phyloP scores from a whole-genome alignment of 2,113 vertebrate species.

The Pelobates fuscus region DNA sequence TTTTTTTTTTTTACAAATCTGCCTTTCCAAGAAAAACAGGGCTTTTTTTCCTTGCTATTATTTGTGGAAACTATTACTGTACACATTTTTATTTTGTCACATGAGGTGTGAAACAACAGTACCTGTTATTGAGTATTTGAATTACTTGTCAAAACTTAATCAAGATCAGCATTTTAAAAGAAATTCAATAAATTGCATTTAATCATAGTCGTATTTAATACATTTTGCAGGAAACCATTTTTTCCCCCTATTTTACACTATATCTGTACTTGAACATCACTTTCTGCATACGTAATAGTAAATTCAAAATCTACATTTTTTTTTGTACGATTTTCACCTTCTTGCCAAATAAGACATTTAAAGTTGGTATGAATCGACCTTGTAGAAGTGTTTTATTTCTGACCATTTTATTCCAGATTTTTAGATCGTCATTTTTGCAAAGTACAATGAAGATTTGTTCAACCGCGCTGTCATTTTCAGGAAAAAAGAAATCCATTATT shows the following conservation, averaged over 20 bases:
- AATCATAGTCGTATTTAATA: background rate
- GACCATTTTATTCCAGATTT: background rate
- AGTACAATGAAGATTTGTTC: background rate
- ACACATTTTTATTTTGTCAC: background rate
- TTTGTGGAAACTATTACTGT: background rate
- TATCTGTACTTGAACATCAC: constrained; percentile 6
- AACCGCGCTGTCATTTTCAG: constrained; percentile 14
- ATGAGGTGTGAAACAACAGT: background rate
- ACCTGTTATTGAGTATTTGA: background rate
- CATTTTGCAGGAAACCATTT: constrained; percentile 1
- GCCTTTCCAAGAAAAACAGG: background rate
- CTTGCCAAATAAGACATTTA: constrained; percentile 15
- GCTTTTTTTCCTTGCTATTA: background rate
- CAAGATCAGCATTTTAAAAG: too few species aligned
- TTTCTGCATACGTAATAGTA: constrained; percentile 1
- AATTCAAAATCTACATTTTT: constrained; percentile 12
- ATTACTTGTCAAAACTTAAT: background rate
- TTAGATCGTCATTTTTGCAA: background rate
- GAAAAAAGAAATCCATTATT: constrained; percentile 8
- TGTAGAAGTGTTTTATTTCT: constrained; percentile 3
- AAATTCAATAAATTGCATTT: background rate
- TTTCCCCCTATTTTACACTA: background rate
- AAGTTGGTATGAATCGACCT: constrained; percentile 26
- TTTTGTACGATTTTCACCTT: constrained; percentile 12
- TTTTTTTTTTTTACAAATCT: background rate